Percentiles rank a stretch among this genome's conserved stretches.
These are phyloP conservation scores for Phaethornis superciliosus DNA, from an alignment of 2,113 vertebrate species.

Conservation along the genomic window DNA sequence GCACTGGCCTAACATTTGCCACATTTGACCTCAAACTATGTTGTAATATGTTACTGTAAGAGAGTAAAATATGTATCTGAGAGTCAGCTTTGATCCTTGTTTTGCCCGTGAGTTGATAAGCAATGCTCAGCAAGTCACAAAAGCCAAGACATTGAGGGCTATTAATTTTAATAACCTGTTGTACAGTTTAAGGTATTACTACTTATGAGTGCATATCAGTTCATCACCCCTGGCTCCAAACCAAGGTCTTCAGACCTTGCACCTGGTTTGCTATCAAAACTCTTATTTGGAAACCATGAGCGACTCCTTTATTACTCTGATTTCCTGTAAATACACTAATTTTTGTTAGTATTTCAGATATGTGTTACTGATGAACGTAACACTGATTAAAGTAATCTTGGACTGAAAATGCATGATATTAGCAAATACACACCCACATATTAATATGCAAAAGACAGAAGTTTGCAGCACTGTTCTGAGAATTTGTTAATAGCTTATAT, in stretches of 20 bases:
- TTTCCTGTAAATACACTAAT: conserved; percentile 16
- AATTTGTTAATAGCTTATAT: background rate
- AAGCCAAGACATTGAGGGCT: background rate
- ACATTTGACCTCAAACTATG: background rate
- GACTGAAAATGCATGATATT: background rate
- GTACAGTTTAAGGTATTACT: background rate
- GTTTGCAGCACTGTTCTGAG: background rate
- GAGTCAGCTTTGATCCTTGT: background rate
- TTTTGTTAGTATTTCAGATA: conserved; percentile 6
- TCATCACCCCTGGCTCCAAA: background rate
- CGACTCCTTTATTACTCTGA: background rate
- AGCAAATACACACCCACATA: background rate
- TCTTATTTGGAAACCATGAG: background rate
- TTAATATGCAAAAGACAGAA: background rate
- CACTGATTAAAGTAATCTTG: conserved; percentile 7
- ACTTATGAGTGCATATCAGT: background rate
- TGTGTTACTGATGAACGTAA: background rate
- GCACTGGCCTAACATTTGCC: background rate
- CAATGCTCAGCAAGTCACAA: background rate
- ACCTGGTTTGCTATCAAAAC: background rate
- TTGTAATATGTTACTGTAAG: background rate
- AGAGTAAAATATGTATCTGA: background rate
- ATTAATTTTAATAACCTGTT: background rate
- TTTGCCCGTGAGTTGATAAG: background rate
- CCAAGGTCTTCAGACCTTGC: background rate